Conservation (phyloP, 2,113 vertebrate species). For the Nothocercus julius region DNA sequence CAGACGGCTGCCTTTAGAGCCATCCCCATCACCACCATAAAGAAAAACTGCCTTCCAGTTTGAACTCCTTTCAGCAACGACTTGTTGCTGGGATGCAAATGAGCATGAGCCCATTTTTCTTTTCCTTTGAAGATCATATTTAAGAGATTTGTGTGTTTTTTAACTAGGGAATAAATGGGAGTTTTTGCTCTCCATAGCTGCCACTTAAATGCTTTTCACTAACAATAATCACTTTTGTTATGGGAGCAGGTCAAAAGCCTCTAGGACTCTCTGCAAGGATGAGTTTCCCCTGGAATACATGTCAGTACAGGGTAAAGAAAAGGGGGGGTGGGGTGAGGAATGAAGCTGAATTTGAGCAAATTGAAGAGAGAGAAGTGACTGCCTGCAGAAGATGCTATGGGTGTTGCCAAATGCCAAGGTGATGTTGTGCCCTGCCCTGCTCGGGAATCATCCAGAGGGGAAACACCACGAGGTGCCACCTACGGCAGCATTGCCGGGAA, state of each 20-base stretch:
- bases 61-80: slow-evolving; percentile 40
- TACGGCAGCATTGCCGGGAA: rapidly evolving
- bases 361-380: slow-evolving; percentile 12
- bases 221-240: slow-evolving; percentile 14
- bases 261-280: neutral
- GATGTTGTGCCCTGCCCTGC: rapidly evolving
- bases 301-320: slow-evolving; percentile 17
- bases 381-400: neutral
- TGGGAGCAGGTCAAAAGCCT: slow-evolving; percentile 16
- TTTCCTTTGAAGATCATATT: slow-evolving; percentile 50
- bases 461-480: neutral
- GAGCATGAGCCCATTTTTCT: slow-evolving; percentile 37
- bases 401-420: neutral
- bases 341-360: slow-evolving; percentile 29
- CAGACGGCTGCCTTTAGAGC: slow-evolving; percentile 64
- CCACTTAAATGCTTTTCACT: slow-evolving; percentile 34
- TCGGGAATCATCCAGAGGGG: rapidly evolving
- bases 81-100: slow-evolving; percentile 53
- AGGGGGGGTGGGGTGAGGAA: neutral
- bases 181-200: slow-evolving; percentile 14
- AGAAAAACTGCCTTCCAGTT: slow-evolving; percentile 51
- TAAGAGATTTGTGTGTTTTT: neutral
- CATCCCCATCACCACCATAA: slow-evolving; percentile 54
- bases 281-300: neutral
- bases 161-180: neutral